Evolutionary conservation across 1,140 invertebrate genomes (phyloP).

Genomic region (Ganaspis sp.): DNA sequence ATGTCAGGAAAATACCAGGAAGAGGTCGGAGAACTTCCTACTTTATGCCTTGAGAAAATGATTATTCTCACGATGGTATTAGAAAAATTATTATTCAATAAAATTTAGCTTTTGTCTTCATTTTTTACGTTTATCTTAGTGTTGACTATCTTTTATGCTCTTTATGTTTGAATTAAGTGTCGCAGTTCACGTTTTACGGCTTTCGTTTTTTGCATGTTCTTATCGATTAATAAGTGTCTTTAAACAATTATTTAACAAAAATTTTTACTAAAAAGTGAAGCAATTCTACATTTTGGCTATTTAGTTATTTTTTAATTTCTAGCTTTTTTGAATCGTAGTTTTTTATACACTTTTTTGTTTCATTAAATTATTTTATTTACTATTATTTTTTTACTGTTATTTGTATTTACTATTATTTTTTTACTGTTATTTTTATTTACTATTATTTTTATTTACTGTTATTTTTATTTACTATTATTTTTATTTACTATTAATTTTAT

Average conservation of each 20-base stretch:
- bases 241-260: background rate
- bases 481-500: no score
- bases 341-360: no score
- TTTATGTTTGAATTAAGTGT: background rate
- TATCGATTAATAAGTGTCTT: background rate
- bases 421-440: no score
- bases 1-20: conserved; percentile 18
- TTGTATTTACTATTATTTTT: no score
- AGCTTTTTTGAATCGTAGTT: no score
- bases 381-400: no score
- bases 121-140: background rate
- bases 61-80: background rate
- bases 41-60: conserved; percentile 5
- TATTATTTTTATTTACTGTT: no score
- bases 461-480: no score
- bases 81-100: background rate
- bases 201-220: background rate
- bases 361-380: no score
- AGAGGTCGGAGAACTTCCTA: background rate
- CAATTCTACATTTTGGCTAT: no score
- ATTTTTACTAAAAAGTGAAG: background rate
- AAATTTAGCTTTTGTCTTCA: background rate
- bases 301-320: no score
- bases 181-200: background rate
- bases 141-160: background rate